Percentiles rank a stretch among this genome's conserved stretches.
Evolutionary conservation across 2,797 vertebrate species (phyloP).

Genomic region (Poecilia picta): DNA sequence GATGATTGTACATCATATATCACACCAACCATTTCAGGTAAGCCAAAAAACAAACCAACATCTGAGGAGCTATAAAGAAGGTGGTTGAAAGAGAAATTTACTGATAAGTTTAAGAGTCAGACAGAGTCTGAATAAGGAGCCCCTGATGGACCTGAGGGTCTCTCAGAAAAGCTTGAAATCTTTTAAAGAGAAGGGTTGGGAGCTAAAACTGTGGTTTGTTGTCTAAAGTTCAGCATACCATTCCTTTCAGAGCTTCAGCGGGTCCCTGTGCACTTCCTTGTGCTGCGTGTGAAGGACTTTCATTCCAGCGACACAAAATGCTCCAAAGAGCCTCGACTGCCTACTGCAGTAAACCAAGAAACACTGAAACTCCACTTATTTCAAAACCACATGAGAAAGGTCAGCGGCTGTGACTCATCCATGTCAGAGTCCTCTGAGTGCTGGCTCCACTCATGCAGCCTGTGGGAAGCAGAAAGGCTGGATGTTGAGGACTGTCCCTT

Average conservation of each 20-base stretch:
- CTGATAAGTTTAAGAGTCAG: conserved; percentile 26
- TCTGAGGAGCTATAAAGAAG: conserved; percentile 17
- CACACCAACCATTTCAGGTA: neutral
- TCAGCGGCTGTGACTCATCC: conserved; percentile 66
- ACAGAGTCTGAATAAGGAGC: conserved; percentile 29
- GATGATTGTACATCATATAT: neutral
- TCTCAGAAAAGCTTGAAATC: conserved; percentile 37
- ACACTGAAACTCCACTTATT: conserved; percentile 58
- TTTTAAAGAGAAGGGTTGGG: conserved; percentile 27
- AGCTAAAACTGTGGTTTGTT: conserved; percentile 43
- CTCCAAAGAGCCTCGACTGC: conserved; percentile 33
- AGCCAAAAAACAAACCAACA: no score
- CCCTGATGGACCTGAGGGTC: conserved; percentile 26
- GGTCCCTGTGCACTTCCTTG: conserved; percentile 36
- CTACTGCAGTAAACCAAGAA: conserved; percentile 39
- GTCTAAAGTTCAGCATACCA: conserved; percentile 41
- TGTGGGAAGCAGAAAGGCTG: conserved; percentile 55
- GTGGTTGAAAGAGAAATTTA: conserved; percentile 21
- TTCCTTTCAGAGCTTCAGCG: conserved; percentile 46
- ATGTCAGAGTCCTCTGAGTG: conserved; percentile 50
- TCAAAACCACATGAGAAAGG: conserved; percentile 72
- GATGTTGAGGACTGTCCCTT: conserved; percentile 31
- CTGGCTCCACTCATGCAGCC: conserved; percentile 39
- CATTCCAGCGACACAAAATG: conserved; percentile 33
- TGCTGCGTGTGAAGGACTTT: conserved; percentile 27